Evolutionary conservation across 2,113 vertebrate genomes (phyloP), one percentile per base, ranked within the genome.

Genomic region (Ctenodactylus gundi): DNA sequence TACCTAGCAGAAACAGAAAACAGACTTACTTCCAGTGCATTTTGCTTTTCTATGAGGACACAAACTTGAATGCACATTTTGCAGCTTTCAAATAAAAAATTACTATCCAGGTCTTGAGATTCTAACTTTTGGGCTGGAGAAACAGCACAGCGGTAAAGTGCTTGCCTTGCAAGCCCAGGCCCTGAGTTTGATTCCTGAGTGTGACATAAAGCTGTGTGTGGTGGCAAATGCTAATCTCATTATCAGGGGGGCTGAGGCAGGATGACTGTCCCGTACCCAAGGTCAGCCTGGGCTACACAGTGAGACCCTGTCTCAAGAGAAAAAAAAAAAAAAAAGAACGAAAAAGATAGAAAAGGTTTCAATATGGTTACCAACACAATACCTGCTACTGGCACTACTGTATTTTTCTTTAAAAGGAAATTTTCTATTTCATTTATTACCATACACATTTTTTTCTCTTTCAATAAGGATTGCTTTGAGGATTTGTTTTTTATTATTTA

Each of bases 31-130:
- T 87, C 58, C 49, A 91, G 39, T 67, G 44, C 7, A 78, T 87
- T 94, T 64, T 68, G 68, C 25, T 96, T 92, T 91, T 90, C 57
- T 57, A 85, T 36, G 27, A 92, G 60, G 36, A 88, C 3, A 85
- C 36, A 76, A 90, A 88, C 34, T 87, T 60, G 91, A 65, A 94
- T 14, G 41, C 12, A 81, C 11, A 67, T 18, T 96, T 86, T 78
- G 36, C 41, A 83, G 36, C 8, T 86, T 41, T 84, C 27, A 68
- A 39, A 87, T 88, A 77, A 89, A 94, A 95, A 78, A 90, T 62
- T 81, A 89, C 3, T 11, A 90, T 12, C 21, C 85, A 95, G 75
- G 53, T 27, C 70, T 82, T 81, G 58, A 75, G 34, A 31, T 81
- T 65, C 15, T 58, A 90, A 51, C n/a, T 82, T 70, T 68, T 75